These are phyloP conservation scores for Drosophila fulvimacula DNA, from an alignment of 2,888 invertebrate species.

Conservation along the genomic window DNA sequence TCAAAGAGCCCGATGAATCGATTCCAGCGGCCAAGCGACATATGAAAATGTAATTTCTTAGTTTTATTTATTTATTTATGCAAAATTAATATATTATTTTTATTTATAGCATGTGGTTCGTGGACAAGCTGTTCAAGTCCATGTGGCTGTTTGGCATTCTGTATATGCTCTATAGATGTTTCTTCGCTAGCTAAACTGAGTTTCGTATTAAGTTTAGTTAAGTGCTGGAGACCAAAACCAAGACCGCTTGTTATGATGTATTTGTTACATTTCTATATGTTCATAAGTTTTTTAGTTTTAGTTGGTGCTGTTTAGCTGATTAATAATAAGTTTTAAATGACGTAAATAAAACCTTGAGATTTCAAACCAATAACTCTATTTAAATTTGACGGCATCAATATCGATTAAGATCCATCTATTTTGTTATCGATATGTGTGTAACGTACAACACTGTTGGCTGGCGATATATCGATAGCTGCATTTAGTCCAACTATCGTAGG, in stretches of 20 bases:
- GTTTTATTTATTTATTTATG: background rate
- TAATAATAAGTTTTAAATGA: conserved; percentile 39
- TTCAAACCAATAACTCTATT: background rate
- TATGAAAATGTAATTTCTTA: conserved; percentile 89
- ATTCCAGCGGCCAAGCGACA: conserved; percentile 92
- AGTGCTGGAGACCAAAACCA: conserved; percentile 69
- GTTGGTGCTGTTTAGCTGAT: conserved; percentile 63
- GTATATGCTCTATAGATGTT: conserved; percentile 83
- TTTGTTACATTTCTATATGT: conserved; percentile 35
- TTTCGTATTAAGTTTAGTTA: conserved; percentile 53
- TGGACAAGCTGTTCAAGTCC: conserved; percentile 90
- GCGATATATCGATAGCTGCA: conserved; percentile 40
- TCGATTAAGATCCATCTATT: no score
- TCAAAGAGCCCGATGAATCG: conserved; percentile 93
- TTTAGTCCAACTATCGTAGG: conserved; percentile 2
- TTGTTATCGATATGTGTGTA: conserved; percentile 18
- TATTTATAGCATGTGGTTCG: conserved; percentile 92
- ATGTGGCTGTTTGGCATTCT: conserved; percentile 88
- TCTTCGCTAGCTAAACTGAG: conserved; percentile 64
- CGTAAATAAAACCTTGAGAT: conserved; percentile 50
- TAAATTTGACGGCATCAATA: background rate
- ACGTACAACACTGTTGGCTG: no score
- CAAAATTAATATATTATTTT: background rate
- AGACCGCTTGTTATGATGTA: conserved; percentile 41
- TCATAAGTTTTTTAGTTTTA: conserved; percentile 45